Evolutionary conservation across 2,888 invertebrate genomes (phyloP), one percentile per base, ranked within the genome.

Genomic region (Drosophila setosimentum): DNA sequence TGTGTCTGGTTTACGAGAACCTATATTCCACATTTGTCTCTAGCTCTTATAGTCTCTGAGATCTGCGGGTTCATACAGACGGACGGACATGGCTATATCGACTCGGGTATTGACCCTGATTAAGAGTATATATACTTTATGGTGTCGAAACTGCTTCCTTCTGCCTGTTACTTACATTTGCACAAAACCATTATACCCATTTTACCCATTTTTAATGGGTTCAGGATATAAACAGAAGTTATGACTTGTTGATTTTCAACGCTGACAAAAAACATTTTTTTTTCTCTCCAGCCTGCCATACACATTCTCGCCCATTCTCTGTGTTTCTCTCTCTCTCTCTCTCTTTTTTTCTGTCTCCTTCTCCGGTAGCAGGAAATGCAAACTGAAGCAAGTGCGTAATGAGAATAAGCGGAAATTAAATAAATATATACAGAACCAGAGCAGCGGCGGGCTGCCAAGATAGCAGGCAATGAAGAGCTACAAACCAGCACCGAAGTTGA

Each of bases 311-410:
- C 35, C 16, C 2, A n/a, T 18, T n/a, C 27, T 51, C 48, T 30
- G 32, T 54, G 2, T 11, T 18, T 37, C 42, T 32, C 33, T 37
- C 33, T 18, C 57, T 61, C 30, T 21, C 16, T 54, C 42, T 13
- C 33, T 29, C 4, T 35, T 18, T 30, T n/a, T 65, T n/a, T 35
- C 40, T 37, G 16, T 33, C 30, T 42, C 48, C 50, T 13, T 48
- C 27, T 18, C 29, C 11, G 40, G 2, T 5, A 21, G 21, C 2
- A 21, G 33, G 24, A 37, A 61, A 64, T 73, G 55, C 66, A 83
- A 85, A 82, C 80, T 85, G 83, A 55, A 33, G 50, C 75, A 83
- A 83, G 77, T 79, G 68, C 66, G 72, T 74, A 81, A 58, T 62
- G 60, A 60, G 78, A 77, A 66, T 66, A 40, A 59, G 75, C 55